Evolutionary conservation across 2,888 invertebrate genomes (phyloP), one percentile per base, ranked within the genome.

Genomic region (Xanthia icteritia): DNA sequence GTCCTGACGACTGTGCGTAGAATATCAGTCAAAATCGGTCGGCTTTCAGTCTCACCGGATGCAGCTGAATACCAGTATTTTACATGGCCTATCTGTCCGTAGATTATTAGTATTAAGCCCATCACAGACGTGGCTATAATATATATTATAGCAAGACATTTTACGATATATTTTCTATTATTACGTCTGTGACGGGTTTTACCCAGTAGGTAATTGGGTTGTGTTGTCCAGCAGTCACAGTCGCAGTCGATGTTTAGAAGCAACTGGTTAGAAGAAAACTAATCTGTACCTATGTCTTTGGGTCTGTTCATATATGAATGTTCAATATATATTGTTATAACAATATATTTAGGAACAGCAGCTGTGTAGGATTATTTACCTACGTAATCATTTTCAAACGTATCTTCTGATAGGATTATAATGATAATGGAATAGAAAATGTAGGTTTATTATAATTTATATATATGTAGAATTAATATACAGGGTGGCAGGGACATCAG

Each of bases 361-460:
- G 17, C 42, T 61, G 42, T 42, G 20, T 27, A 63, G 36, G 45
- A 56, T 78, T 5, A 77, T 45, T 51, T 15, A 45, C 20, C 20
- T 20, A 27, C 0, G n/a, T 56, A 69, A 77, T 27, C 1, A 61
- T n/a, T 73, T 42, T 23, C 1, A 20, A 63, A 39, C 27, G 6
- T 69, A 27, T 36, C 36, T 66, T 77, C 36, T 64, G 39, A 11
- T 15, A 8, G 68, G 60, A 63, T 77, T 78, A 70, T 71, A 56
- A 48, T 58, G 56, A 72, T 79, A 65, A 73, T 23, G 20, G 51
- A 36, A n/a, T 56, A 36, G 15, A 42, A n/a, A 17, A 64, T 39
- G 8, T 79, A 13, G 56, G 48, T 72, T 72, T 64, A 51, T 58
- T 77, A 39, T 36, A 48, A 77, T 36, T 56, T 56, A 23, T 48